Evolutionary conservation across 2,113 vertebrate species (phyloP).

Genomic region (Tragelaphus imberbis): DNA sequence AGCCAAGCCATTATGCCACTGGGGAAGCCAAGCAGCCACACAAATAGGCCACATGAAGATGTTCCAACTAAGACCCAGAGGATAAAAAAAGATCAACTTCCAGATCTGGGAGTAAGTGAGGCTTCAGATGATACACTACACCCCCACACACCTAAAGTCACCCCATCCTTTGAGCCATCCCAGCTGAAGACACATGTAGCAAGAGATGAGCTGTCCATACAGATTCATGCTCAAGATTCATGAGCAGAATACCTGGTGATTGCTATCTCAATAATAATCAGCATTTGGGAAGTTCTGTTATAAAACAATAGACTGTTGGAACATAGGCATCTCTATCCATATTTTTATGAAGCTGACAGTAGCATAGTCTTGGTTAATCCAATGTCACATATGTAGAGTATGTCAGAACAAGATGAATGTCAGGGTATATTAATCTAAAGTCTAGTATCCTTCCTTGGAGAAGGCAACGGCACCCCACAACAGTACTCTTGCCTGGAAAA

Average conservation of each 20-base stretch:
- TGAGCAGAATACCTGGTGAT: neutral
- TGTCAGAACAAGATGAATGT: neutral
- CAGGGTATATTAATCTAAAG: neutral
- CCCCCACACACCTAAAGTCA: too few species aligned
- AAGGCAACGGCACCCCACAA: too few species aligned
- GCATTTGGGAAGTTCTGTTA: neutral
- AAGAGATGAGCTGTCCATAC: neutral
- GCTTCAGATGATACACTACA: neutral
- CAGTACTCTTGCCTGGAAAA: too few species aligned
- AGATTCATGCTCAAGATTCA: neutral
- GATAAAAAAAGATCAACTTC: neutral
- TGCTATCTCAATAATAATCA: neutral
- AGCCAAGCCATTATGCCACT: neutral
- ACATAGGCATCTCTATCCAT: neutral
- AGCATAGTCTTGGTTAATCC: neutral
- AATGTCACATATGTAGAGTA: neutral
- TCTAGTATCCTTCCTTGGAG: neutral
- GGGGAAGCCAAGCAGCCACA: neutral
- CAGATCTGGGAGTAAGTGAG: neutral
- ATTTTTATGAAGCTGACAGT: neutral
- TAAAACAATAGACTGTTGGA: neutral
- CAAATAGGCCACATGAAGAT: too few species aligned
- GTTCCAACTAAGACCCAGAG: neutral
- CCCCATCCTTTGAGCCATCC: neutral
- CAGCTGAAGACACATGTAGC: neutral